Percentiles rank a stretch among this genome's conserved stretches.
phyloP scores from a whole-genome alignment of 2,113 vertebrate species.

The Tylochromis polylepis region DNA sequence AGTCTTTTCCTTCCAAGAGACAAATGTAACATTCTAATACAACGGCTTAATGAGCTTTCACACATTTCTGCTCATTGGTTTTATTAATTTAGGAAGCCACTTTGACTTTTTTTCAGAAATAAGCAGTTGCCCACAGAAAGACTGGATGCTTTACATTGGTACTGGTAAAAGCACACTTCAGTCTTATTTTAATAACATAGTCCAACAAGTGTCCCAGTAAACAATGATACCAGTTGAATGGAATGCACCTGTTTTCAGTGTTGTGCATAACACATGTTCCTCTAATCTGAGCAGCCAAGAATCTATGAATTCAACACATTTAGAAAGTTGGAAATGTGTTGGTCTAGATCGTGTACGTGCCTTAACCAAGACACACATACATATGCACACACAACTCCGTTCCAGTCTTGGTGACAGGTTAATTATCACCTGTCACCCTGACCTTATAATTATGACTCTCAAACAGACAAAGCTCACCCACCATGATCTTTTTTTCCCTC shows the following conservation, averaged over 20 bases:
- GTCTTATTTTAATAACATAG: not conserved
- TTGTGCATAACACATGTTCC: not conserved
- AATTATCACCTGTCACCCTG: conserved; percentile 64
- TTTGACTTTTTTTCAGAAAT: not conserved
- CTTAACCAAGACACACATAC: not conserved
- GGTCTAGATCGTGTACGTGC: not conserved
- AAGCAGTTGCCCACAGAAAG: not conserved
- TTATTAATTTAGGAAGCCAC: not conserved
- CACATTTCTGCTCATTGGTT: not conserved
- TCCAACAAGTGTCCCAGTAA: not conserved
- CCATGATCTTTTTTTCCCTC: not conserved
- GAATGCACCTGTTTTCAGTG: not conserved
- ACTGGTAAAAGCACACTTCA: not conserved
- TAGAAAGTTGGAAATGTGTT: not conserved
- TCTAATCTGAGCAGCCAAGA: not conserved
- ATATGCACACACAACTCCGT: not conserved
- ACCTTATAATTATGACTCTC: conserved; percentile 63
- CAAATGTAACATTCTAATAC: not conserved
- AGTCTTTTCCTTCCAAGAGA: not conserved
- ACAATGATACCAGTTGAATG: not conserved
- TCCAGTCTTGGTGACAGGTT: conserved; percentile 25
- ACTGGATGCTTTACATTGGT: not conserved
- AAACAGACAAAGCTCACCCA: conserved; percentile 33
- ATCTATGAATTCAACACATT: not conserved
- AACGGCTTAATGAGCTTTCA: conserved; percentile 12